Conservation (phyloP, 2,113 vertebrate species). For the Corythornis vintsioides region DNA sequence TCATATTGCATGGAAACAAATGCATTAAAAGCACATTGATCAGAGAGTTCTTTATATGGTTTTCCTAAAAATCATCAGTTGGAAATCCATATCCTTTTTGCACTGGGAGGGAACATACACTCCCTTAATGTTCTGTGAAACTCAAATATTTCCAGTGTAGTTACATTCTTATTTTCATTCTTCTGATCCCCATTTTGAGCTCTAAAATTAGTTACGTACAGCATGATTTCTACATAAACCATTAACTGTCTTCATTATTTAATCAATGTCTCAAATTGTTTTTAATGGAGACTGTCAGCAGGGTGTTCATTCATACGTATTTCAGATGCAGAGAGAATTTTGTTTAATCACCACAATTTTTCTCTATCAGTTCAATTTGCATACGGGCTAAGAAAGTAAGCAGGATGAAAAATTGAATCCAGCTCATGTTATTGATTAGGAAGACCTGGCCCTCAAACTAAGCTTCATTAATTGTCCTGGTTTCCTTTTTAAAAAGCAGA, state of each 20-base stretch:
- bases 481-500: slow-evolving; percentile 20
- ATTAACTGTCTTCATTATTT: slow-evolving; percentile 64
- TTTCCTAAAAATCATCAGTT: not conserved
- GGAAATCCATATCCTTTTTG: not conserved
- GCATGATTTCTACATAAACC: slow-evolving; percentile 50
- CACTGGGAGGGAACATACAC: not conserved
- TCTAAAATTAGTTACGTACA: slow-evolving; percentile 46
- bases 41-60: not conserved
- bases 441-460: slow-evolving; percentile 45
- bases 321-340: slow-evolving; percentile 42
- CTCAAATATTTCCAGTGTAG: not conserved
- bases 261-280: slow-evolving; percentile 55
- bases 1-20: not conserved
- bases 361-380: slow-evolving; percentile 53
- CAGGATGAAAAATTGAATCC: slow-evolving; percentile 59
- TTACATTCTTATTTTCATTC: not conserved
- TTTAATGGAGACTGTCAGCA: slow-evolving; percentile 65
- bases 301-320: slow-evolving; percentile 55
- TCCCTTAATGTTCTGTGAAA: not conserved
- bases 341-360: slow-evolving; percentile 65
- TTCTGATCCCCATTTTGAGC: not conserved
- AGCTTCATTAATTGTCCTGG: slow-evolving; percentile 57
- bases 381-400: slow-evolving; percentile 31
- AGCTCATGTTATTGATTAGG: slow-evolving; percentile 60
- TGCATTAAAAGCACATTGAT: not conserved